Evolutionary conservation across 2,888 invertebrate species (phyloP).

Genomic region (Crocallis elinguaria): DNA sequence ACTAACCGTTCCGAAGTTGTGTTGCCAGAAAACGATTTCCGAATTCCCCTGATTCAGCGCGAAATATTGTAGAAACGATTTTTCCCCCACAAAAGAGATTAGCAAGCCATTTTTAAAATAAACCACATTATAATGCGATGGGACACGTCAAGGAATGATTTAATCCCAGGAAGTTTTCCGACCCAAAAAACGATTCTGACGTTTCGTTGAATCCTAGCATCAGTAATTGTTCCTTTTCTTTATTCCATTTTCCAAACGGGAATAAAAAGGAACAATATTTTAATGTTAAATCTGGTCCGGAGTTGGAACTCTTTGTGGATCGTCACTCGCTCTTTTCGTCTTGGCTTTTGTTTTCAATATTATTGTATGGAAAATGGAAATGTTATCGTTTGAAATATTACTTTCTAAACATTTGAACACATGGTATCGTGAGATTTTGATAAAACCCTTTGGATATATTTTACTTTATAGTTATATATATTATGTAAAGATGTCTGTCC

Average conservation of each 20-base stretch:
- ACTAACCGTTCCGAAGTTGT: no score
- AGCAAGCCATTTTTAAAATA: no score
- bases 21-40: not conserved
- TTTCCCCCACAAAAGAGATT: no score
- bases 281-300: conserved; percentile 23
- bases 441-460: conserved; percentile 8
- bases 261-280: no score
- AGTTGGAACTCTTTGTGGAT: conserved; percentile 16
- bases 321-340: conserved; percentile 20
- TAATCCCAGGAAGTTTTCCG: no score
- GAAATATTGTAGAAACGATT: conserved; percentile 6
- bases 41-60: conserved; percentile 10
- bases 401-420: conserved; percentile 19
- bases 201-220: no score
- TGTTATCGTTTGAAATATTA: conserved; percentile 8
- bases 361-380: conserved; percentile 12
- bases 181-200: no score
- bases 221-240: not conserved
- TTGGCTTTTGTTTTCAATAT: conserved; percentile 21
- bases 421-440: conserved; percentile 4
- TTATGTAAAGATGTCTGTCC: no score
- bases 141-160: no score
- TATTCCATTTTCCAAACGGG: no score
- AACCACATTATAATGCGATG: no score
- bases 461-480: not conserved